Percentiles rank a stretch among this genome's conserved stretches.
Evolutionary conservation across 2,888 invertebrate genomes (phyloP).

Genomic region (Cerceris rybyensis): DNA sequence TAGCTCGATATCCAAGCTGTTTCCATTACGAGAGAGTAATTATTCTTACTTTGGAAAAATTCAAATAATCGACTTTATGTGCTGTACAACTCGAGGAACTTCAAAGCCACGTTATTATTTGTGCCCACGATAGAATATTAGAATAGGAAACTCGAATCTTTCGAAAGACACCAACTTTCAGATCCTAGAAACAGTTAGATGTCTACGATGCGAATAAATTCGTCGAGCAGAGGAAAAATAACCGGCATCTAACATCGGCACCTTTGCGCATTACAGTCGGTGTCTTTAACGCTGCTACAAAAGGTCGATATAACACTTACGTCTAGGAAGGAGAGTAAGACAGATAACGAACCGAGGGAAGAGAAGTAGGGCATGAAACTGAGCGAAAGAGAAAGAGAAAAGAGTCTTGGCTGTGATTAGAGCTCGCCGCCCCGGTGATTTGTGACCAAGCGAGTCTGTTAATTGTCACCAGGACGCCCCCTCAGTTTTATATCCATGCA

Average conservation of each 20-base stretch:
- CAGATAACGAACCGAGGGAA: conserved; percentile 2
- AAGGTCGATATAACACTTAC: conserved; percentile 41
- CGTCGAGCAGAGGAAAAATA: too few species aligned
- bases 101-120: too few species aligned
- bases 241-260: conserved; percentile 3
- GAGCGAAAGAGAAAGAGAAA: conserved; percentile 38
- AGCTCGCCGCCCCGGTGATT: conserved; percentile 77
- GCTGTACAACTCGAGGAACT: too few species aligned
- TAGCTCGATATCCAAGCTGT: too few species aligned
- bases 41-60: too few species aligned
- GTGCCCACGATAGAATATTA: too few species aligned
- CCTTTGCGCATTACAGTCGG: conserved; percentile 44
- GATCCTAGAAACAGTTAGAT: too few species aligned
- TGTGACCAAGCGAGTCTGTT: conserved; percentile 75
- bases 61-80: too few species aligned
- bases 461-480: conserved; percentile 77
- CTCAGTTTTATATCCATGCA: conserved; percentile 67
- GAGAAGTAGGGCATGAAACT: conserved; percentile 11
- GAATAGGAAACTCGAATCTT: too few species aligned
- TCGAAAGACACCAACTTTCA: too few species aligned
- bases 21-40: too few species aligned
- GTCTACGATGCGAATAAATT: too few species aligned
- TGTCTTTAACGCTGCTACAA: conserved; percentile 52
- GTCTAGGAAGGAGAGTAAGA: conserved; percentile 8
- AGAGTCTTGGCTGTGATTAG: conserved; percentile 73